phyloP scores from a whole-genome alignment of 2,797 vertebrate species.

The Lepus townsendii region DNA sequence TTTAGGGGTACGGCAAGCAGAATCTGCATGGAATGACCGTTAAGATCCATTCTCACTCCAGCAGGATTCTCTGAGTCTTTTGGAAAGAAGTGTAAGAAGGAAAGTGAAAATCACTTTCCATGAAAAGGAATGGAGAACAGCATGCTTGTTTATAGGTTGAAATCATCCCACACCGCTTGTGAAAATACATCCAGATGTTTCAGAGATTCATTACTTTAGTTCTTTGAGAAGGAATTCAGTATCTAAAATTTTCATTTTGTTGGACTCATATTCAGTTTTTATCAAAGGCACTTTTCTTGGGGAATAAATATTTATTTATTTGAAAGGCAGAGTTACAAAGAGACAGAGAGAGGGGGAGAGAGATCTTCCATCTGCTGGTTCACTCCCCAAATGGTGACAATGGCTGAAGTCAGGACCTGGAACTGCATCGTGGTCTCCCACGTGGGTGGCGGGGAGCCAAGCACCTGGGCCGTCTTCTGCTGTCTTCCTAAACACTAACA shows the following conservation, averaged over 20 bases:
- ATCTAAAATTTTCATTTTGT: neutral
- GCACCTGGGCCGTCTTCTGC: no score
- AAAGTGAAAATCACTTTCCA: neutral
- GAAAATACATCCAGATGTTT: neutral
- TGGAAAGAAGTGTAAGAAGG: neutral
- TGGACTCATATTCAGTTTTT: constrained; percentile 13
- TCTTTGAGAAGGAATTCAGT: constrained; percentile 30
- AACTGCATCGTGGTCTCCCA: no score
- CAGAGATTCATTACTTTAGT: constrained; percentile 15
- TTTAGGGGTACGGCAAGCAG: neutral
- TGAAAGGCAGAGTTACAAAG: no score
- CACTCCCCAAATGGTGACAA: no score
- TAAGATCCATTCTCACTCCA: neutral
- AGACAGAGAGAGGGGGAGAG: no score
- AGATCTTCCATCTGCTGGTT: no score
- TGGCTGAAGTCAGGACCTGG: no score
- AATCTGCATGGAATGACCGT: neutral
- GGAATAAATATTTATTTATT: neutral
- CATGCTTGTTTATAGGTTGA: neutral
- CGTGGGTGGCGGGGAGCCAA: no score
- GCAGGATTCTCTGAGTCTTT: neutral
- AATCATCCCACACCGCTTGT: neutral
- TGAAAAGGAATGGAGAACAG: neutral
- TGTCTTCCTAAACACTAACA: no score
- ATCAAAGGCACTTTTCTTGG: neutral